A percentile compares a stretch with the other conserved stretches of the same genome.
phyloP scores from a whole-genome alignment of 1,140 invertebrate genomes.

The Parapsyche elsis region DNA sequence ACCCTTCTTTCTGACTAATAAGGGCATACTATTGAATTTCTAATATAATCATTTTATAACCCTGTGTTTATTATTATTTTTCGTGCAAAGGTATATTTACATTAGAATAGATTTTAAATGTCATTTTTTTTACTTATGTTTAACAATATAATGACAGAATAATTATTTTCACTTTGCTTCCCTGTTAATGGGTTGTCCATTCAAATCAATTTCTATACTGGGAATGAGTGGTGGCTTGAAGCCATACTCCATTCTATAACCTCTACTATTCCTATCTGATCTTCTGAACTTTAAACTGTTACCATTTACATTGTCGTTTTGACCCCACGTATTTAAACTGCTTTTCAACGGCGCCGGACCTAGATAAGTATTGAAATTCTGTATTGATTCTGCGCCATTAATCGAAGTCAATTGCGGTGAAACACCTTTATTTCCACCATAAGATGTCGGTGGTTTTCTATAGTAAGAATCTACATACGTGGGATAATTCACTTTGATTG shows the following conservation, averaged over 20 bases:
- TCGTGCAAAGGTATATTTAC: no score
- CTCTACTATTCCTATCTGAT: conserved; percentile 70
- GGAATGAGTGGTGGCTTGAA: conserved; percentile 84
- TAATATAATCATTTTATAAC: no score
- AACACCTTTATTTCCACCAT: conserved; percentile 25
- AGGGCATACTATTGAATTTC: not conserved
- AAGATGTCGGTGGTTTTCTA: conserved; percentile 40
- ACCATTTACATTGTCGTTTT: conserved; percentile 13
- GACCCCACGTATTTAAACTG: conserved; percentile 20
- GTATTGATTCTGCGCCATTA: not conserved
- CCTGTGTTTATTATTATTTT: no score
- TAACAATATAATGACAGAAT: not conserved
- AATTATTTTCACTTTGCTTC: conserved; percentile 31
- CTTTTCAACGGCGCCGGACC: conserved; percentile 64
- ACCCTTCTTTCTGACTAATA: conserved; percentile 6
- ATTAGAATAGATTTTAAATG: not conserved
- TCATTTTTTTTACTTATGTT: not conserved
- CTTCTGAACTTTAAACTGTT: conserved; percentile 60
- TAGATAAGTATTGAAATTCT: conserved; percentile 59
- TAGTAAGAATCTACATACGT: conserved; percentile 45
- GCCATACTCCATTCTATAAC: conserved; percentile 81
- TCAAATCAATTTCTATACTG: conserved; percentile 82
- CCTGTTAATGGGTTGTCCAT: conserved; percentile 70
- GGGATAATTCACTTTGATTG: conserved; percentile 29
- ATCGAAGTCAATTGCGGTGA: not conserved